Evolutionary conservation across 2,888 invertebrate species (phyloP), one percentile per base, ranked within the genome.

Genomic region (Dichetophora obliterata): DNA sequence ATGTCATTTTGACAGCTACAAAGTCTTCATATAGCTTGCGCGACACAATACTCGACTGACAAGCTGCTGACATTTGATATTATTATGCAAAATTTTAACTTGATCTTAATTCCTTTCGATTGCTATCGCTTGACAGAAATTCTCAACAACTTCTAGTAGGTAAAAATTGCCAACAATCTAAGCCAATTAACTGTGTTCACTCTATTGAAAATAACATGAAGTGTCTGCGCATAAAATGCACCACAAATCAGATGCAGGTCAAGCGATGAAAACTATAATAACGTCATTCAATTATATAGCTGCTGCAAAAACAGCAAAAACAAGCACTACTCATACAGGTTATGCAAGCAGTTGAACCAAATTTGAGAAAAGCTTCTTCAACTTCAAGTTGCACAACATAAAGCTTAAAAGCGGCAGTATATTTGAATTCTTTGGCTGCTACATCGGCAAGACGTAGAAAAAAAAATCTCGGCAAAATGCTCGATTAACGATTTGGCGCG

Each of bases 131-230:
- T 43, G 2, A 43, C 43, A 43, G 11, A 43, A 43, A 14, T 43
- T 11, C 2, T 11, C 43, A 43, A 11, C 6, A 43, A 43, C 43
- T 43, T 43, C 43, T 43, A 11, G 43, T 6, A 43, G 3, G 11
- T 43, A 11, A 1, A 14, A 43, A 14, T 3, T 43, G 11, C 14
- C 3, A 31, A 31, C 22, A 19, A 66, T 43, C 66, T 37, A 37
- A 66, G 66, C 66, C 66, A 66, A 66, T 66, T 66, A 66, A 66
- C 66, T 66, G 66, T 66, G 37, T 22, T 19, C 22, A 66, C 43
- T 31, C 37, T 66, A 43, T 16, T 37, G 43, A 19, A 37, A 34
- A 34, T n/a, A 16, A 19, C 6, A 34, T 19, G 11, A 22, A 65
- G 65, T 37, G 43, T 31, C 1, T n/a, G 37, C 16, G 34, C 9